phyloP scores from a whole-genome alignment of 2,888 invertebrate genomes.

The Melikaiella ostensackeni region DNA sequence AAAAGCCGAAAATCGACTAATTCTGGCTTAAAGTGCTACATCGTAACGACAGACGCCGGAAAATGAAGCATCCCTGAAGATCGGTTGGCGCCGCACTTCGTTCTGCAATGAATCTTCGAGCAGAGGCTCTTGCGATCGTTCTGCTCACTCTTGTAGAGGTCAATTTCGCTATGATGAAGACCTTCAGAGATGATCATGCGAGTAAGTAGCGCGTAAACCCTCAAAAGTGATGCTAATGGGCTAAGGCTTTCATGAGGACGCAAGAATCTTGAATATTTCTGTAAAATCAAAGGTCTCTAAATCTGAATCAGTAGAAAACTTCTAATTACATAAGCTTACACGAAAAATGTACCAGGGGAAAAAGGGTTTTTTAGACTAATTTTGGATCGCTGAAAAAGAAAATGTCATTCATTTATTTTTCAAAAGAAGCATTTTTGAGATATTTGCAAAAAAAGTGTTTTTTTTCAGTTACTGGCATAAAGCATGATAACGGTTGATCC shows the following conservation, averaged over 20 bases:
- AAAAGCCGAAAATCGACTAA: background rate
- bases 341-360: no score
- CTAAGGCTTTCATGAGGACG: background rate
- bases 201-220: conserved; percentile 60
- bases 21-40: background rate
- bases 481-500: no score
- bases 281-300: no score
- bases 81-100: conserved; percentile 32
- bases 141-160: conserved; percentile 57
- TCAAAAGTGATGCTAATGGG: background rate
- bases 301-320: no score
- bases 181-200: conserved; percentile 61
- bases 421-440: no score
- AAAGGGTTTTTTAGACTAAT: no score
- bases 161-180: conserved; percentile 62
- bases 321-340: no score
- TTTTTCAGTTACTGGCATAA: no score
- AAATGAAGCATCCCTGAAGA: conserved; percentile 45
- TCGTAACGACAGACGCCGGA: conserved; percentile 38
- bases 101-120: conserved; percentile 53
- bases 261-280: no score
- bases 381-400: no score
- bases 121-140: conserved; percentile 51
- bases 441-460: no score
- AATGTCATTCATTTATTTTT: no score